A percentile compares a stretch with the other conserved stretches of the same genome.
phyloP scores from a whole-genome alignment of 2,113 vertebrate genomes.

The Chaenocephalus aceratus region DNA sequence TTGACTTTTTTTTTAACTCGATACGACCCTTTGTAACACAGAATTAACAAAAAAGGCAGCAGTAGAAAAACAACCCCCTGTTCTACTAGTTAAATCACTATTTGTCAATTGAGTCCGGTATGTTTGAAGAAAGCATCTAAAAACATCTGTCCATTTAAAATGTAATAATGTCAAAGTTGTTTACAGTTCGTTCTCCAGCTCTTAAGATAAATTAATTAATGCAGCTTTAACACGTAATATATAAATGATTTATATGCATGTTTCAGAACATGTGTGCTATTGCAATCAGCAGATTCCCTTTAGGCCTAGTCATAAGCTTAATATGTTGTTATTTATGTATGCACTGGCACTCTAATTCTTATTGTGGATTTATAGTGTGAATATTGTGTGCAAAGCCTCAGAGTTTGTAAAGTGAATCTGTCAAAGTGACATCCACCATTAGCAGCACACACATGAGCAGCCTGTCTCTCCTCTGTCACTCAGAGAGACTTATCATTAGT shows the following conservation, averaged over 20 bases:
- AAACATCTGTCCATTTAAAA: not conserved
- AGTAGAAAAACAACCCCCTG: too few species aligned
- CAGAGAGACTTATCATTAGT: slow-evolving; percentile 62
- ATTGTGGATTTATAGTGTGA: slow-evolving; percentile 15
- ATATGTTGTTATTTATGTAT: not conserved
- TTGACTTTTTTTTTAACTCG: too few species aligned
- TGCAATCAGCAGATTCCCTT: not conserved
- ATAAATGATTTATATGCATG: not conserved
- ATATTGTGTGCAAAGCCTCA: slow-evolving; percentile 22
- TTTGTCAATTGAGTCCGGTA: too few species aligned
- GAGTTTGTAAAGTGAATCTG: slow-evolving; percentile 36
- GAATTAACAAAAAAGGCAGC: too few species aligned
- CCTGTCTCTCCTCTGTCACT: slow-evolving; percentile 49
- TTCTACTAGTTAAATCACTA: too few species aligned
- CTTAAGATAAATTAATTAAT: not conserved
- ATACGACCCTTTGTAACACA: too few species aligned
- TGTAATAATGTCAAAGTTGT: not conserved
- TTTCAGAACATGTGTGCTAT: not conserved
- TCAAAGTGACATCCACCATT: slow-evolving; percentile 39
- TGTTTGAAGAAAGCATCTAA: too few species aligned
- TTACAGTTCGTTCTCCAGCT: not conserved
- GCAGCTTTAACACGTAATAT: not conserved
- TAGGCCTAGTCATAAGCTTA: not conserved
- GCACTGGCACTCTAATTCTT: slow-evolving; percentile 14
- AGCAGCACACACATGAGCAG: slow-evolving; percentile 28